phyloP scores from a whole-genome alignment of 2,113 vertebrate genomes.

The Plecturocebus donacophilus region DNA sequence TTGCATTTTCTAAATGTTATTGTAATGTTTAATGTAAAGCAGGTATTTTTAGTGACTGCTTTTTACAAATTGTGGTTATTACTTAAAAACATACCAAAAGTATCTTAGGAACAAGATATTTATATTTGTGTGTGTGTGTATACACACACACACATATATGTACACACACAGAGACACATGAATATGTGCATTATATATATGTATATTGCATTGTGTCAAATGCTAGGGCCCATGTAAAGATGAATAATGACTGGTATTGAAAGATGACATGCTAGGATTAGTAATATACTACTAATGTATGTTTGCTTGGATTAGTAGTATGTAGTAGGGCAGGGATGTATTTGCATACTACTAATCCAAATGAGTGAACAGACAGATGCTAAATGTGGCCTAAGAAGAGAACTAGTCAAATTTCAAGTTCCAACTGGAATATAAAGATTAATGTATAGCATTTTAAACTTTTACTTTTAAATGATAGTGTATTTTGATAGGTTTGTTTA shows the following conservation, averaged over 20 bases:
- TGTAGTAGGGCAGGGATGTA: not conserved
- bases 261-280: not conserved
- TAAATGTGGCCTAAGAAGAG: not conserved
- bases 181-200: not conserved
- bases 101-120: not conserved
- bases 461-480: not conserved
- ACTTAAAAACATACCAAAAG: not conserved
- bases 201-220: not conserved
- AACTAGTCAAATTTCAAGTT: not conserved
- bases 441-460: not conserved
- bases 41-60: not conserved
- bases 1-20: not conserved
- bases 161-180: not conserved
- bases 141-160: too few relatives aligned
- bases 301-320: too few relatives aligned
- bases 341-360: not conserved
- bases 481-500: not conserved
- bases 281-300: too few relatives aligned
- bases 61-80: not conserved
- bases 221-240: not conserved
- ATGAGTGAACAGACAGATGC: not conserved
- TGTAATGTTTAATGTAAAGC: conserved; percentile 12
- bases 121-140: not conserved
- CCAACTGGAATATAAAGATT: not conserved
- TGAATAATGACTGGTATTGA: not conserved